These are phyloP conservation scores for Bimastos eiseni DNA, from an alignment of 2,888 invertebrate species.

Conservation along the genomic window DNA sequence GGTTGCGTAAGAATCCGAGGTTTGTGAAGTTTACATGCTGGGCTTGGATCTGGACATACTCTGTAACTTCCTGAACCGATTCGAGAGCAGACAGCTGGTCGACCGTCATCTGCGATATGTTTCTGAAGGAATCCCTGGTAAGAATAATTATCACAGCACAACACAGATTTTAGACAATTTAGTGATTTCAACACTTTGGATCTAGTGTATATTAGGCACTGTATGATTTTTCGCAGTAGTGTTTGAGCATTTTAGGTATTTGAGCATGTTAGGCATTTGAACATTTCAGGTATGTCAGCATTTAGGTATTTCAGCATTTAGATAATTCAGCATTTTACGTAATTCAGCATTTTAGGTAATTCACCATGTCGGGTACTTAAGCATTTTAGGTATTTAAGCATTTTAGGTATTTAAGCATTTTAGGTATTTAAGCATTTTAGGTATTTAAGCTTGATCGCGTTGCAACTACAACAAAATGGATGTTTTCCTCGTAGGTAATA, in stretches of 20 bases:
- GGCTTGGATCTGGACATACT: slow-evolving; percentile 77
- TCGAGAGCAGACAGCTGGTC: slow-evolving; percentile 83
- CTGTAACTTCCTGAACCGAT: slow-evolving; percentile 88
- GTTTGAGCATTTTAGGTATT: too few relatives aligned
- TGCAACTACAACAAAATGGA: neutral
- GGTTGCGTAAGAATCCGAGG: slow-evolving; percentile 86
- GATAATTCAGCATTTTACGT: too few relatives aligned
- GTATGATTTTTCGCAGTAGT: too few relatives aligned
- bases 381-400: neutral
- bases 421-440: too few relatives aligned
- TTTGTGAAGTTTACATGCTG: slow-evolving; percentile 73
- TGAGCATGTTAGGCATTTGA: too few relatives aligned
- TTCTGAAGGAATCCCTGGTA: slow-evolving; percentile 45
- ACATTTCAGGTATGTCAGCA: too few relatives aligned
- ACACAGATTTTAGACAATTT: neutral
- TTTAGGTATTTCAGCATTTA: too few relatives aligned
- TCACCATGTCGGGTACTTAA: too few relatives aligned
- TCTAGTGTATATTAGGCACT: neutral
- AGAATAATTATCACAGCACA: slow-evolving; percentile 41
- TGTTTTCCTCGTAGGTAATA: too few relatives aligned
- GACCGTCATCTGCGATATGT: slow-evolving; percentile 62
- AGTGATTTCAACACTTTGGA: neutral
- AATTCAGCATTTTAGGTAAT: too few relatives aligned
- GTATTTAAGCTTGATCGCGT: too few relatives aligned
- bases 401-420: too few relatives aligned